A percentile compares a stretch with the other conserved stretches of the same genome.
These are phyloP conservation scores for Sinocyclocheilus anophthalmus DNA, from an alignment of 2,113 vertebrate species.

Conservation along the genomic window DNA sequence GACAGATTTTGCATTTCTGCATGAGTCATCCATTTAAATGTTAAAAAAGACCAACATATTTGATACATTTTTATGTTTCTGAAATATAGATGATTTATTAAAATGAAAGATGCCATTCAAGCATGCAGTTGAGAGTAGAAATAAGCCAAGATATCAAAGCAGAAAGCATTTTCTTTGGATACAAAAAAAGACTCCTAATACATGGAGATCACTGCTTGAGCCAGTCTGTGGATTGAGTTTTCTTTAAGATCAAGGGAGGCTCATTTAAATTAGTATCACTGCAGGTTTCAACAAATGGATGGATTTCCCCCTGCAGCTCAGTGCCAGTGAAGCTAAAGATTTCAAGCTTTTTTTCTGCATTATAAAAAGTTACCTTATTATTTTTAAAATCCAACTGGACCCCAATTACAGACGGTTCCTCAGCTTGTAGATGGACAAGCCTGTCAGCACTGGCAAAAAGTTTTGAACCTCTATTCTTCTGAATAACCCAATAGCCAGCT, in stretches of 20 bases:
- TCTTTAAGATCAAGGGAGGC: constrained; percentile 37
- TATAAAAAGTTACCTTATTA: constrained; percentile 60
- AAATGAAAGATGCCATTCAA: background rate
- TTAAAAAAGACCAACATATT: no score
- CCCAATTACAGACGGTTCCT: constrained; percentile 45
- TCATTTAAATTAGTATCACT: constrained; percentile 18
- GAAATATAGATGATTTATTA: no score
- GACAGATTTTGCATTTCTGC: no score
- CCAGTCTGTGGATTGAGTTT: constrained; percentile 57
- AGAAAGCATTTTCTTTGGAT: background rate
- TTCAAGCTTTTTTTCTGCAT: constrained; percentile 45
- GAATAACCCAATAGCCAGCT: constrained; percentile 61
- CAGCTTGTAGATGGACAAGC: fast-evolving
- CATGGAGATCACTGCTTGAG: constrained; percentile 45
- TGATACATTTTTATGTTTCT: no score
- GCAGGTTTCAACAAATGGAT: constrained; percentile 65
- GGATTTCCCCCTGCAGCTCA: constrained; percentile 47
- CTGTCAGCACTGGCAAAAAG: background rate
- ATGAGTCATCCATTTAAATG: no score
- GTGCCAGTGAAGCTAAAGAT: constrained; percentile 58
- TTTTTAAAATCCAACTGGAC: constrained; percentile 62
- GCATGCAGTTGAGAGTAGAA: background rate
- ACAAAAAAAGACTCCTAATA: background rate
- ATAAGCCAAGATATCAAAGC: background rate
- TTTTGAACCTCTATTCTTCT: constrained; percentile 40